phyloP scores from a whole-genome alignment of 1,140 invertebrate genomes.

The Drusus annulatus region DNA sequence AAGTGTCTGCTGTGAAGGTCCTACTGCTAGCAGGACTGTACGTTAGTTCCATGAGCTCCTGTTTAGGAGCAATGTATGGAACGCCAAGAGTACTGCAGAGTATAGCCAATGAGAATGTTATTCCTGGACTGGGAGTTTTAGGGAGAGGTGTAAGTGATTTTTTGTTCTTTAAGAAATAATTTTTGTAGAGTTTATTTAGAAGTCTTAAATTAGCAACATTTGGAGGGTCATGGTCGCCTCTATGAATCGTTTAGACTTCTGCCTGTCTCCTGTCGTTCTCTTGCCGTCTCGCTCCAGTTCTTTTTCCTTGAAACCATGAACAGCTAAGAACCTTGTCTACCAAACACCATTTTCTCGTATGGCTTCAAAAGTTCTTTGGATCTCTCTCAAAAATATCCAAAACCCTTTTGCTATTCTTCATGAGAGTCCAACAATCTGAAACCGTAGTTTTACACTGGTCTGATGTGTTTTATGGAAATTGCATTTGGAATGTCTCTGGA shows the following conservation, averaged over 20 bases:
- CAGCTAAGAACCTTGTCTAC: neutral
- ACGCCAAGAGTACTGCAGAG: constrained; percentile 95
- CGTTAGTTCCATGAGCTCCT: constrained; percentile 95
- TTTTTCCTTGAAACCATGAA: too few species aligned
- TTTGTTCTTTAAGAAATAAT: too few species aligned
- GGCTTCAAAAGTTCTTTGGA: neutral
- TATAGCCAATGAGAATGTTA: constrained; percentile 95
- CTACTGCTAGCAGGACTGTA: constrained; percentile 92
- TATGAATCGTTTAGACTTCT: neutral
- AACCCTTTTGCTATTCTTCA: too few species aligned
- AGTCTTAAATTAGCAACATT: neutral
- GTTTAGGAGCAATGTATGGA: constrained; percentile 95
- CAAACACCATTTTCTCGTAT: neutral
- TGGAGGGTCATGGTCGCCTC: too few species aligned
- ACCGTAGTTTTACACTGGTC: too few species aligned
- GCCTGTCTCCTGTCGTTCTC: neutral
- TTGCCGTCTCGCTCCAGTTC: too few species aligned
- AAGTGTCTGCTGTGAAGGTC: constrained; percentile 86
- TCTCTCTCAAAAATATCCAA: too few species aligned
- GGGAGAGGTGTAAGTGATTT: constrained; percentile 91
- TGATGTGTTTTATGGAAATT: too few species aligned
- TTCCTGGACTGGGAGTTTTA: constrained; percentile 89
- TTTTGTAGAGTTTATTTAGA: neutral
- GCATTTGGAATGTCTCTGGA: too few species aligned
- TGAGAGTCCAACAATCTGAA: too few species aligned